Evolutionary conservation across 2,113 vertebrate genomes (phyloP), one percentile per base, ranked within the genome.

Genomic region (Nothocercus nigrocapillus): DNA sequence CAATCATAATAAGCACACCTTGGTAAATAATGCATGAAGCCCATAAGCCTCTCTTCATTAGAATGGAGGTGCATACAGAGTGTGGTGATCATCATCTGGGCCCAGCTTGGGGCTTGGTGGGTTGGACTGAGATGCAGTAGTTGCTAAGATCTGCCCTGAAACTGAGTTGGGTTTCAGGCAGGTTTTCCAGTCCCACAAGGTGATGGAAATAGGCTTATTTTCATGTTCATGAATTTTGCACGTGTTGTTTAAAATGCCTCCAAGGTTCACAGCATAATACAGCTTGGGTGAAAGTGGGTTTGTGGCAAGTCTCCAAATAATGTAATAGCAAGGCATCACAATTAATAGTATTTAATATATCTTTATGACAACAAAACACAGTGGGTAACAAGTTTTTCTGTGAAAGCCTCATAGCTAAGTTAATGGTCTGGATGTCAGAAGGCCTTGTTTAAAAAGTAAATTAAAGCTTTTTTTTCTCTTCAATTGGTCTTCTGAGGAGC

Each of bases 11-110:
- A 94, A 94, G 93, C 82, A 42, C 96, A 94, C 94, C 93, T 96
- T 89, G 94, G 96, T 97, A 95, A 97, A 97, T 95, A 97, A 97
- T 84, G 70, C 90, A 93, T 95, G 95, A 94, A 90, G 47, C 82
- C 89, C 66, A 4, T 77, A 91, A 94, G 95, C 94, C 96, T 91
- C 74, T 88, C 90, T 97, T 97, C 97, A 96, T 96, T 94, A 97
- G 93, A 20, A 92, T 76, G 82, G 89, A 94, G 91, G 89, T 51
- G 68, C 92, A 63, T 49, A 59, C 47, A 79, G 68, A 72, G 77
- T 13, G 16, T 34, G 42, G 63, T 89, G 92, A 92, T 85, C 91
- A 91, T 83, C 91, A 92, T 89, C 68, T 54, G 78, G 81, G 72
- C 75, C 90, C 69, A 81, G 84, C 68, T 38, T 22, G 89, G 74